Base-by-base conservation (phyloP, 2,113 vertebrate genomes). In the Cyprinodon variegatus region DNA sequence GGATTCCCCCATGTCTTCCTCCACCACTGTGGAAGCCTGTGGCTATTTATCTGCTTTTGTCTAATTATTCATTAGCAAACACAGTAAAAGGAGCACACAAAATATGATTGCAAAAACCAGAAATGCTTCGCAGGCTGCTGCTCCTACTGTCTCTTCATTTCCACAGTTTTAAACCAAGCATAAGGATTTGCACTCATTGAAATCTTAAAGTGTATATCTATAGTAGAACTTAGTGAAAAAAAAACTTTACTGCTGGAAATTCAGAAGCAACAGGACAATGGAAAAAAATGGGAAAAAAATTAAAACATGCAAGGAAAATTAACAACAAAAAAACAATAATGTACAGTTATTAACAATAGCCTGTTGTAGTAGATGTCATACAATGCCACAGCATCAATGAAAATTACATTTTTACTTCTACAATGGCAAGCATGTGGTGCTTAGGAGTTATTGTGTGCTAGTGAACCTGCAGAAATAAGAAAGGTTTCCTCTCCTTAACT, bases 31-130 rank as follows among this genome's bases (percentile, higher is more conserved):
- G 17, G 74, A 63, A 84, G 88, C 89, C 86, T 71, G 77, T 79
- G 83, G 88, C 90, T 82, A 87, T 90, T 89, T 88, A 90, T 89
- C 85, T 88, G 85, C 89, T 88, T 90, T 85, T 86, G 90, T 90
- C 92, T 94, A 93, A 95, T 94, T 93, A 93, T 93, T 93, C 92
- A 95, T 94, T 93, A 93, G 86, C 82, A 87, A 91, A 90, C 81
- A 80, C 82, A 90, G 84, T 84, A 84, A 72, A 87, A 83, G 75
- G 76, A 87, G 83, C 83, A 82, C 68, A 76, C 75, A 90, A 91
- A 91, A 87, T 81, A 83, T 74, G 77, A 70, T 74, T 89, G 86
- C 77, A 76, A 77, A 76, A 69, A 82, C 39, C 62, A 38, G 43
- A 64, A 43, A 14, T 62, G 65, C 40, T 66, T 29, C 61, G 39